Percentiles rank a stretch among this genome's conserved stretches.
Evolutionary conservation across 2,113 vertebrate species (phyloP).

Genomic region (Amblyopsis rosae): DNA sequence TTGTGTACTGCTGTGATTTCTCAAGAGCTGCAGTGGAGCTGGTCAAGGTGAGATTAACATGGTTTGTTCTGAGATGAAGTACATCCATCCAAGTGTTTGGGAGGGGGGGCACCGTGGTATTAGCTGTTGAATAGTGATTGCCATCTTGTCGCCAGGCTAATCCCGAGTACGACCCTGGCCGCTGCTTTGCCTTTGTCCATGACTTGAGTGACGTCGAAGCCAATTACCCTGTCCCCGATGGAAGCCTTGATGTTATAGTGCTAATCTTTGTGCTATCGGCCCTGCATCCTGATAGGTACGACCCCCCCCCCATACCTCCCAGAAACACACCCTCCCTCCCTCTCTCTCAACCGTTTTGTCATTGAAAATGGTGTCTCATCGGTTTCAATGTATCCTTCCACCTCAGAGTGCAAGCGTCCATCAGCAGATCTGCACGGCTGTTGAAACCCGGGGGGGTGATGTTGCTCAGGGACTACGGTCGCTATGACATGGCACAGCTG

Average conservation of each 20-base stretch:
- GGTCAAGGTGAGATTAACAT: conserved; percentile 81
- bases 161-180: conserved; percentile 83
- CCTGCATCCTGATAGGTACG: conserved; percentile 88
- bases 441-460: conserved; percentile 90
- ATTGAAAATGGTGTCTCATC: background rate
- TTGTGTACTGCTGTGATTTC: conserved; percentile 97
- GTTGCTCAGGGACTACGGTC: conserved; percentile 93
- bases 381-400: conserved; percentile 1
- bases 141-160: conserved; percentile 75
- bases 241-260: conserved; percentile 87
- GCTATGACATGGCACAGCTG: conserved; percentile 95
- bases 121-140: conserved; percentile 11
- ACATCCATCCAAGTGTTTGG: background rate
- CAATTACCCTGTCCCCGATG: conserved; percentile 82
- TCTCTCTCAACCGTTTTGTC: background rate
- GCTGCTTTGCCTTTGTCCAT: conserved; percentile 92
- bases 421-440: conserved; percentile 81
- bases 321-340: background rate
- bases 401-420: conserved; percentile 84
- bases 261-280: conserved; percentile 97
- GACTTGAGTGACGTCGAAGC: conserved; percentile 84
- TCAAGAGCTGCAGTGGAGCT: conserved; percentile 89
- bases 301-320: background rate
- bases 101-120: background rate
- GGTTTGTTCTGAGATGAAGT: background rate